These are phyloP conservation scores for Temnothorax nylanderi DNA, from an alignment of 1,140 invertebrate genomes.

Conservation along the genomic window DNA sequence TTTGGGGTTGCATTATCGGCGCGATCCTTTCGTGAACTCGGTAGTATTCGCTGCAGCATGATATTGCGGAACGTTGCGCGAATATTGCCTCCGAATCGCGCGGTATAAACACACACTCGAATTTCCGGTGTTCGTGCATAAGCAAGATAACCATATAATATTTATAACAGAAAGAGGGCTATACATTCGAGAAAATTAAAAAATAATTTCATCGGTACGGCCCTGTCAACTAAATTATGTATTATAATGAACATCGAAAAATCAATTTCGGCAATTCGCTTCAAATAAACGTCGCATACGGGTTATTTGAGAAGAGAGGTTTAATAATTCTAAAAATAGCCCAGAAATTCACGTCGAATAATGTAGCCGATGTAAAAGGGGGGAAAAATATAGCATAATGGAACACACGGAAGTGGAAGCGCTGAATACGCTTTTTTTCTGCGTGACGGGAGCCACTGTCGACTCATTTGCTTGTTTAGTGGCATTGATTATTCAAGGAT, in stretches of 20 bases:
- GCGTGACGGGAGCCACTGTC: constrained; percentile 32
- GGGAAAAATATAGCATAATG: background rate
- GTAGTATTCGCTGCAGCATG: background rate
- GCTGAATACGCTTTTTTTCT: constrained; percentile 36
- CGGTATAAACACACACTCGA: background rate
- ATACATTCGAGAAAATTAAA: background rate
- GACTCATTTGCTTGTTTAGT: constrained; percentile 57
- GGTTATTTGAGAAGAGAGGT: background rate
- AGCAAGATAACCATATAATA: background rate
- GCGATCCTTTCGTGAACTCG: constrained; percentile 1
- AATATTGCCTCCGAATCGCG: background rate
- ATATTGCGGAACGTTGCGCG: background rate
- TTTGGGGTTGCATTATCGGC: constrained; percentile 28
- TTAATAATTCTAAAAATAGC: constrained; percentile 27
- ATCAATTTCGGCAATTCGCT: background rate
- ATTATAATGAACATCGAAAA: background rate
- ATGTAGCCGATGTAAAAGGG: background rate
- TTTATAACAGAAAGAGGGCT: background rate
- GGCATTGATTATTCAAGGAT: constrained; percentile 70
- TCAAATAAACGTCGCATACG: background rate
- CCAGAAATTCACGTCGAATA: constrained; percentile 4
- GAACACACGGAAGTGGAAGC: background rate
- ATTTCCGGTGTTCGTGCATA: background rate
- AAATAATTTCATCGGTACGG: background rate
- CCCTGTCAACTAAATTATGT: background rate